phyloP scores from a whole-genome alignment of 2,888 invertebrate genomes.

The Salticus scenicus region DNA sequence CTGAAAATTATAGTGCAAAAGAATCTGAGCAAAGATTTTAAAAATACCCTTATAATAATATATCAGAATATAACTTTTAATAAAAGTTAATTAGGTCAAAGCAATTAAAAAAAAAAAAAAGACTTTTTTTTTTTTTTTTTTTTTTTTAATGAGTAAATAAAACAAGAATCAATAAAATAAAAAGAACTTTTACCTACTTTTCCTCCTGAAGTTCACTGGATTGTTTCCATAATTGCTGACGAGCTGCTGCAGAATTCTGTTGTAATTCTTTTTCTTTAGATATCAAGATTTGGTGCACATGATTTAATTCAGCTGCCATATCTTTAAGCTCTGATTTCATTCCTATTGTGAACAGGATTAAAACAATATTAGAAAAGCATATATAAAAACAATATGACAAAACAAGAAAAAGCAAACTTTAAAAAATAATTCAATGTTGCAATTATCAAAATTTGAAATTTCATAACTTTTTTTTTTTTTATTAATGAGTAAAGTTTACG shows the following conservation, averaged over 20 bases:
- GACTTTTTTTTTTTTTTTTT: too few relatives aligned
- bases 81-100: too few relatives aligned
- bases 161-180: too few relatives aligned
- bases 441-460: too few relatives aligned
- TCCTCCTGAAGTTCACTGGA: slow-evolving; percentile 37
- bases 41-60: too few relatives aligned
- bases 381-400: background rate
- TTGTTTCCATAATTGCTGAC: slow-evolving; percentile 53
- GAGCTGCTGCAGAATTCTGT: slow-evolving; percentile 18
- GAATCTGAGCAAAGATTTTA: too few relatives aligned
- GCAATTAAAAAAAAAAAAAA: slow-evolving; percentile 1
- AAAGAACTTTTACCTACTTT: slow-evolving; percentile 19
- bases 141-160: too few relatives aligned
- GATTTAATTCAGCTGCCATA: background rate
- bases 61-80: too few relatives aligned
- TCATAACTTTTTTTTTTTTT: too few relatives aligned
- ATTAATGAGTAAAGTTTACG: too few relatives aligned
- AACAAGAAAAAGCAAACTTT: background rate
- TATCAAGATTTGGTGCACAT: slow-evolving; percentile 28
- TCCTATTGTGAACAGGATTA: too few relatives aligned
- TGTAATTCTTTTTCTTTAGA: slow-evolving; percentile 43
- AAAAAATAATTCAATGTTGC: background rate
- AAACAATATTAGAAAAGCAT: background rate
- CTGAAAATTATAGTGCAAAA: too few relatives aligned
- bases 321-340: slow-evolving; percentile 20